Base-by-base conservation (phyloP, 1,140 invertebrate genomes). In the Paracyclopina nana region DNA sequence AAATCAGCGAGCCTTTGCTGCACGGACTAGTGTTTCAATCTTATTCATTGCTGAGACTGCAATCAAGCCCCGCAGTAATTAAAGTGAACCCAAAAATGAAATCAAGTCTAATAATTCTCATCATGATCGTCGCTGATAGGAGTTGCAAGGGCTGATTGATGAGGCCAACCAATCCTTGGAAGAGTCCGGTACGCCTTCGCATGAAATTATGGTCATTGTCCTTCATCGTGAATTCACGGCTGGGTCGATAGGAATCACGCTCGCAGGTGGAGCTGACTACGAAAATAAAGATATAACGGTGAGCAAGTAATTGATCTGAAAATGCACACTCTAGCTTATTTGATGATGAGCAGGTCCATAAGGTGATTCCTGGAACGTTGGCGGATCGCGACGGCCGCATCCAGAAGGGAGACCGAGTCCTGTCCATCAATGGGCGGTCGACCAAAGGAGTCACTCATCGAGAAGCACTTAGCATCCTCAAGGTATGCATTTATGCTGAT, bases 241-340 rank as follows among this genome's bases (percentile, higher is more conserved):
- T 24, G 75, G 79, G 4, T 82, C 79, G 59, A 76, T 88, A 30
- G 85, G 85, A 12, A 79, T 88, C 40, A 85, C 80, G 5, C 63
- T 90, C 43, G 82, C 82, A 34, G 84, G 83, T 34, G 84, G 85
- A 4, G 74, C 76, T 4, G 84, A 88, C 60, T 86, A 83, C 62
- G 83, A 88, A 67, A 75, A 76, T 54, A 88, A 87, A 65, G 81
- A 87, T 65, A 85, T 88, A 43, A 87, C 82, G 53, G 81, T 84
- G 64, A 68, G 73, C n/a, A n/a, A n/a, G n/a, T n/a, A n/a, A n/a
- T n/a, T n/a, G n/a, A n/a, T n/a, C n/a, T n/a, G n/a, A n/a, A n/a
- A n/a, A n/a, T n/a, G n/a, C n/a, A n/a, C n/a, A n/a, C n/a, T n/a
- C n/a, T n/a, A 28, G 4, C 28, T 14, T 53, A 41, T 54, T 14